A percentile compares a stretch with the other conserved stretches of the same genome.
Evolutionary conservation across 2,113 vertebrate genomes (phyloP).

Genomic region (Centropus unirufus): DNA sequence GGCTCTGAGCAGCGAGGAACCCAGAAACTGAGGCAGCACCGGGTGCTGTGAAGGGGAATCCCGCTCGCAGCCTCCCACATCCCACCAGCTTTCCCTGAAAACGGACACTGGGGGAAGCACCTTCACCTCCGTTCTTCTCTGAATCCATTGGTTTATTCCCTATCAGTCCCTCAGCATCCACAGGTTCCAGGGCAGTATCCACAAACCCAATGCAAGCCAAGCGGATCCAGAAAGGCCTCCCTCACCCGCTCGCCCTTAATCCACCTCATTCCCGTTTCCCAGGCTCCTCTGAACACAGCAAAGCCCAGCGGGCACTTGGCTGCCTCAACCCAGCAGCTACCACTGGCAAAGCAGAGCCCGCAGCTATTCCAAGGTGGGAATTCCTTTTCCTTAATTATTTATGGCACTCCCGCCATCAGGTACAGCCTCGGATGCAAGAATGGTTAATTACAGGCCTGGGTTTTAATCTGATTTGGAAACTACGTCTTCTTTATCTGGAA

Average conservation of each 20-base stretch:
- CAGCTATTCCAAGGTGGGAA: not conserved
- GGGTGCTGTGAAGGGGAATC: not conserved
- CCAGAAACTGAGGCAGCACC: not conserved
- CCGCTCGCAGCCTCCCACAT: rapidly evolving
- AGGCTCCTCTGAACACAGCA: no score
- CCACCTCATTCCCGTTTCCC: not conserved
- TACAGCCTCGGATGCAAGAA: not conserved
- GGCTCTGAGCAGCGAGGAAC: not conserved
- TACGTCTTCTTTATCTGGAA: not conserved
- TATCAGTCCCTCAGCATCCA: no score
- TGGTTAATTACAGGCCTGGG: not conserved
- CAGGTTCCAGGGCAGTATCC: no score
- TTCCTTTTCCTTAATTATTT: rapidly evolving
- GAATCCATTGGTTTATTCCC: not conserved
- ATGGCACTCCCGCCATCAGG: rapidly evolving
- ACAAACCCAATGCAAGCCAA: no score
- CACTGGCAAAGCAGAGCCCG: rapidly evolving
- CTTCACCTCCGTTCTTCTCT: not conserved
- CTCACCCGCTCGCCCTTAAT: no score
- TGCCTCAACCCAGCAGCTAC: no score
- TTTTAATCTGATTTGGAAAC: slow-evolving; percentile 8
- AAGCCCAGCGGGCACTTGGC: rapidly evolving
- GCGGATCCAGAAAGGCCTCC: no score
- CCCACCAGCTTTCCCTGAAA: not conserved
- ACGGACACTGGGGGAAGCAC: rapidly evolving